phyloP scores from a whole-genome alignment of 2,888 invertebrate genomes.

The Caprella mutica region DNA sequence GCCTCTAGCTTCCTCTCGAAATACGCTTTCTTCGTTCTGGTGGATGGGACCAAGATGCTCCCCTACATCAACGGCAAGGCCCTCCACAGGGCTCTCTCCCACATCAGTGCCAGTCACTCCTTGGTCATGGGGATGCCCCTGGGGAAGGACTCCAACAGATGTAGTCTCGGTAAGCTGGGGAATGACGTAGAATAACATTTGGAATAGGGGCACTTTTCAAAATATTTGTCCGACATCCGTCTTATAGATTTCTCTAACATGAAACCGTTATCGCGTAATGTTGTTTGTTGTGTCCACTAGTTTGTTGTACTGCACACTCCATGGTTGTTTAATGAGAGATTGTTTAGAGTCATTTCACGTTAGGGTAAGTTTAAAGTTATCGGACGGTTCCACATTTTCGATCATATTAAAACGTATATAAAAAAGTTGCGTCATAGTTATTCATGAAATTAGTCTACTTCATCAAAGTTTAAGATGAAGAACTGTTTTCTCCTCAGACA shows the following conservation, averaged over 20 bases:
- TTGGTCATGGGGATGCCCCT: neutral
- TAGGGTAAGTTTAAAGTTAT: too few species aligned
- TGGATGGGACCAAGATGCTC: neutral
- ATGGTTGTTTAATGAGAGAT: too few species aligned
- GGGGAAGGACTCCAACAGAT: neutral
- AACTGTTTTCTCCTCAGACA: constrained; percentile 48
- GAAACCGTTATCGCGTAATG: too few species aligned
- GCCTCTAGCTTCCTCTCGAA: constrained; percentile 1
- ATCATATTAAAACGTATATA: too few species aligned
- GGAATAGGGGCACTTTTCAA: too few species aligned
- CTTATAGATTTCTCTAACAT: too few species aligned
- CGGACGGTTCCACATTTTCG: too few species aligned
- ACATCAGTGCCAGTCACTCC: neutral
- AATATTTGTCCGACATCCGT: too few species aligned
- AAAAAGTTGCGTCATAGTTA: neutral
- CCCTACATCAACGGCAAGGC: constrained; percentile 5
- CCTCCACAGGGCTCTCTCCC: neutral
- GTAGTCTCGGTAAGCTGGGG: neutral
- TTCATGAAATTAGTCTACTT: neutral
- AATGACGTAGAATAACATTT: too few species aligned
- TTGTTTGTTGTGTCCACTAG: too few species aligned
- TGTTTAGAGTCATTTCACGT: too few species aligned
- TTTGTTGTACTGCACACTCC: too few species aligned
- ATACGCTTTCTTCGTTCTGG: constrained; percentile 5
- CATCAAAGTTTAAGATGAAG: neutral